These are phyloP conservation scores for Pseudopipra pipra DNA, from an alignment of 2,113 vertebrate species.

Conservation along the genomic window DNA sequence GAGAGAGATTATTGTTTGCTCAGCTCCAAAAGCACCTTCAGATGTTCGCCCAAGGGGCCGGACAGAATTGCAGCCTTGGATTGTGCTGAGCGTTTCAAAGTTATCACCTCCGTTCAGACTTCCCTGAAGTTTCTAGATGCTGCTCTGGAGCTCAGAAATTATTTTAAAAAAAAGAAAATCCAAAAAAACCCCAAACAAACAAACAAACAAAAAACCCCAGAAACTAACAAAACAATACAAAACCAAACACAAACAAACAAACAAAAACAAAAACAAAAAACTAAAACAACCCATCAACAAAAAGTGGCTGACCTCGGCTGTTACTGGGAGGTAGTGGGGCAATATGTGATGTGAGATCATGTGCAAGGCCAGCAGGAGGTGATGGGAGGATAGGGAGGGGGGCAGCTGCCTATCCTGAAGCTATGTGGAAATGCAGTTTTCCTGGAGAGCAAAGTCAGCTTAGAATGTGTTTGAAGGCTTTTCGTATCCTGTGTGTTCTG, in stretches of 20 bases:
- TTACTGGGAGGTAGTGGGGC: background rate
- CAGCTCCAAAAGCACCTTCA: conserved; percentile 12
- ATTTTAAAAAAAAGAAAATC: background rate
- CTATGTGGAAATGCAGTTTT: background rate
- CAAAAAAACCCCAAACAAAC: background rate
- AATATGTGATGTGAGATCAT: background rate
- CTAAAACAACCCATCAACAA: background rate
- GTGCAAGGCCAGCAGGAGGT: background rate
- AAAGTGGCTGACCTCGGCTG: background rate
- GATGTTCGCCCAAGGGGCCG: background rate
- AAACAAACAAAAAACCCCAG: background rate
- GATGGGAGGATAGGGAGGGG: background rate
- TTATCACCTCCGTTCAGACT: background rate
- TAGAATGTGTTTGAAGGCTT: background rate
- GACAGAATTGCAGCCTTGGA: background rate
- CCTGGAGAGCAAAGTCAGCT: background rate
- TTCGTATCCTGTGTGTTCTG: background rate
- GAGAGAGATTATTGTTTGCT: background rate
- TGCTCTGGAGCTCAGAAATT: background rate
- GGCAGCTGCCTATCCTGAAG: background rate
- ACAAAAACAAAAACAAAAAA: background rate
- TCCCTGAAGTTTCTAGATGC: background rate
- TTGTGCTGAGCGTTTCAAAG: background rate
- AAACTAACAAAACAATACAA: too few species aligned
- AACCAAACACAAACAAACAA: too few species aligned